A percentile compares a stretch with the other conserved stretches of the same genome.
Conservation (phyloP, 1,140 invertebrate species). For the Uloborus diversus region DNA sequence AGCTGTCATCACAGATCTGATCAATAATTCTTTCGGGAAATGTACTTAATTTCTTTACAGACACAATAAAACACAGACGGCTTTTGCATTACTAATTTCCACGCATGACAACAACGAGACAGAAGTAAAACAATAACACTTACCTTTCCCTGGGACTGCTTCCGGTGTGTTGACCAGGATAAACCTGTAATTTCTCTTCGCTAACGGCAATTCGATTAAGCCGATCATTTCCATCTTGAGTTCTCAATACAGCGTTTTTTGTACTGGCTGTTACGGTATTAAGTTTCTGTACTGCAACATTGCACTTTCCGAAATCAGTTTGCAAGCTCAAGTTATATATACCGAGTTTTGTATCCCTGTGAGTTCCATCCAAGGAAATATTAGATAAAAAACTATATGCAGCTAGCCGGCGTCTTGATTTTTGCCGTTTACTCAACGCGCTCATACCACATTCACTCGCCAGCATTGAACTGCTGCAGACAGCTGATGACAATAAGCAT, state of each 20-base stretch:
- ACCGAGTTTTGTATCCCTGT: conserved; percentile 81
- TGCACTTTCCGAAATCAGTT: conserved; percentile 36
- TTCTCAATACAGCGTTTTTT: conserved; percentile 10
- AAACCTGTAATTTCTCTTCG: conserved; percentile 39
- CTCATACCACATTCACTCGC: conserved; percentile 52
- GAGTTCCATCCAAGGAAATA: conserved; percentile 91
- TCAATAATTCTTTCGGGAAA: too few species aligned
- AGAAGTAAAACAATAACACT: not conserved
- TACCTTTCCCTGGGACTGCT: conserved; percentile 42
- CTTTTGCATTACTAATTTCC: too few species aligned
- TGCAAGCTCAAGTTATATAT: conserved; percentile 51
- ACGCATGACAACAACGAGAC: too few species aligned
- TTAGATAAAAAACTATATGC: conserved; percentile 63
- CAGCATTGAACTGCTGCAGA: too few species aligned
- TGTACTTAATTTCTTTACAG: too few species aligned
- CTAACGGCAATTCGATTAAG: conserved; percentile 26
- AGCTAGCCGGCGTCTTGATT: conserved; percentile 47
- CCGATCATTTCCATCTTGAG: conserved; percentile 18
- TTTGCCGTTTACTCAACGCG: conserved; percentile 58
- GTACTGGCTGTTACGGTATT: not conserved
- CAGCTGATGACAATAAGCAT: too few species aligned
- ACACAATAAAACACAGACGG: too few species aligned
- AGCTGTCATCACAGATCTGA: too few species aligned
- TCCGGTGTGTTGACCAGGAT: conserved; percentile 2
- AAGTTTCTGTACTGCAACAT: not conserved